Base-by-base conservation (phyloP, 2,888 invertebrate genomes). In the Acutogordius australiensis region DNA sequence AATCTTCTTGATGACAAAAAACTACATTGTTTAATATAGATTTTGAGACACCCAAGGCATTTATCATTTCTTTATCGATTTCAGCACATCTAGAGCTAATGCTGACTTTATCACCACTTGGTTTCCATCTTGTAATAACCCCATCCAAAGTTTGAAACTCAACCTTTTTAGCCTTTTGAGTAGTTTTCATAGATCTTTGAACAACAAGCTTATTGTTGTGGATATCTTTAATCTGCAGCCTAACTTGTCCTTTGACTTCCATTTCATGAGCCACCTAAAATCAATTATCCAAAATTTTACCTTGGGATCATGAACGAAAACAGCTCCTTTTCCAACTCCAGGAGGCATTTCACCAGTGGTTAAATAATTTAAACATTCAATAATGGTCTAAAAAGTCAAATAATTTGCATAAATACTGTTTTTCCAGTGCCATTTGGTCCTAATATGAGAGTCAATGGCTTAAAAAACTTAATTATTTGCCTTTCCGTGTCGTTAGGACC, bases 1-100 rank as follows among this genome's bases (percentile, higher is more conserved):
- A 81, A 64, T 97, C 88, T 71, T 97, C 97, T 77, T 97, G 97
- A 70, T 97, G 97, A 68, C 97, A 99, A 71, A 99, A 91, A 65
- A 99, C 81, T 0, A 99, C 97, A 70, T 86, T 83, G 68, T 86
- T 87, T 61, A 99, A 74, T 62, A 99, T 84, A 0, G 94, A 80
- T 69, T 84, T 84, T 0, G 91, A 84, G 1, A 97, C 88, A 63
- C 91, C 88, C 70, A 81, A 68, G 64, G 77, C 70, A 45, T 73
- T 68, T 62, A 79, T 76, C 75, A 87, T 79, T 66, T 83, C 79
- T 37, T 70, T 68, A 69, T 83, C 80, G 60, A 82, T 75, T 68
- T 85, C 81, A 0, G 76, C 75, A 71, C 81, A 81, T 66, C 81
- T 76, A 51, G 77, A 77, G 45, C 78, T 79, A 60, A 80, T 74